Percentiles rank a stretch among this genome's conserved stretches.
These are phyloP conservation scores for Diarsia rubi DNA, from an alignment of 2,888 invertebrate genomes.

Conservation along the genomic window DNA sequence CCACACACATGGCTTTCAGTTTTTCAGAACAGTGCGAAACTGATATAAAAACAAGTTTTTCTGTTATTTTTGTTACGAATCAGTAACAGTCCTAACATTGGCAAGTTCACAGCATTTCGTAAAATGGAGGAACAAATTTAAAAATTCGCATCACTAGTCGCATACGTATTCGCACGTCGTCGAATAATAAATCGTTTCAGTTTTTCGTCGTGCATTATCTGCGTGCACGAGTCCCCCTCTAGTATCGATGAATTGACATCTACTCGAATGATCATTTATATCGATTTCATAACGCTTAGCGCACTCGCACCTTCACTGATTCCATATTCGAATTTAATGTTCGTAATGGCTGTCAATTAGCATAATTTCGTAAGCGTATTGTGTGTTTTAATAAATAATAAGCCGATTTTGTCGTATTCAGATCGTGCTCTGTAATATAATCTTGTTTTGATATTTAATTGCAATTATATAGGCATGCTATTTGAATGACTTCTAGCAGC, in stretches of 20 bases:
- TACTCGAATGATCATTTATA: slow-evolving; percentile 63
- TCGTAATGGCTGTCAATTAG: slow-evolving; percentile 49
- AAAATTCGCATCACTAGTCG: slow-evolving; percentile 42
- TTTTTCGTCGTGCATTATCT: slow-evolving; percentile 62
- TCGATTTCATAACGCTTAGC: slow-evolving; percentile 63
- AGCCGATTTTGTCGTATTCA: not conserved
- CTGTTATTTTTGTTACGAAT: slow-evolving; percentile 31
- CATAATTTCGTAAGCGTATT: slow-evolving; percentile 33
- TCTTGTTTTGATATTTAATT: not conserved
- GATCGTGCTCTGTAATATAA: not conserved
- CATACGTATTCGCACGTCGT: slow-evolving; percentile 58
- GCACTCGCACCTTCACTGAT: slow-evolving; percentile 41
- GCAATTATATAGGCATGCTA: not conserved
- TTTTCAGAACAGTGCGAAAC: slow-evolving; percentile 21
- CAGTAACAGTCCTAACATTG: slow-evolving; percentile 42
- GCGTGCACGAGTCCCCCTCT: slow-evolving; percentile 55
- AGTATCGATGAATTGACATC: slow-evolving; percentile 66
- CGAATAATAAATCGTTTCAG: slow-evolving; percentile 64
- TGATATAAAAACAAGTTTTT: slow-evolving; percentile 38
- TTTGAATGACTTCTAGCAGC: not conserved
- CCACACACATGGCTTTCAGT: slow-evolving; percentile 8
- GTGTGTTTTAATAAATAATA: slow-evolving; percentile 23
- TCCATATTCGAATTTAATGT: slow-evolving; percentile 56
- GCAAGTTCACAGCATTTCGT: slow-evolving; percentile 45
- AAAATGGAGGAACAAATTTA: slow-evolving; percentile 22